A percentile compares a stretch with the other conserved stretches of the same genome.
Conservation (phyloP, 2,113 vertebrate genomes). For the Empidonax alnorum region DNA sequence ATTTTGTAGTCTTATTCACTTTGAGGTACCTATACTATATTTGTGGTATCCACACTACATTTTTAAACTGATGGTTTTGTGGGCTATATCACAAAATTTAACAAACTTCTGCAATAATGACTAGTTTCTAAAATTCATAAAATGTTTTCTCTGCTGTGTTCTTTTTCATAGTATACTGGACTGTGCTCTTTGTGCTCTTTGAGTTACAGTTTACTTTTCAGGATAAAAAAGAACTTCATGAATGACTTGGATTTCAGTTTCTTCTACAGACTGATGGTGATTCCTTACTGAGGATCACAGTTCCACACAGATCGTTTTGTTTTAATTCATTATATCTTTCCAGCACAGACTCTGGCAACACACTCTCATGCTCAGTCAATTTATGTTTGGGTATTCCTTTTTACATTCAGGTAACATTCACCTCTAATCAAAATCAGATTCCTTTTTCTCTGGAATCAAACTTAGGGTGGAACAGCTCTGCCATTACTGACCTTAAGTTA, state of each 20-base stretch:
- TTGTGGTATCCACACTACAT: background rate
- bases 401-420: background rate
- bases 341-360: background rate
- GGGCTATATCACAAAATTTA: background rate
- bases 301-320: background rate
- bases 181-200: background rate
- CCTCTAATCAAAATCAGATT: background rate
- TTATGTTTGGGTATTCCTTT: background rate
- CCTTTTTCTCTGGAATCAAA: background rate
- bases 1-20: background rate
- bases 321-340: background rate
- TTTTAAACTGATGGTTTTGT: background rate
- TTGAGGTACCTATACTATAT: background rate
- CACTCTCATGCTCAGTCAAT: background rate
- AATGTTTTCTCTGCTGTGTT: background rate
- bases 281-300: background rate
- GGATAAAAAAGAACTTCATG: background rate
- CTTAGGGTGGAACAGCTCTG: background rate
- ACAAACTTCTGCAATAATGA: background rate
- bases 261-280: background rate
- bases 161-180: background rate
- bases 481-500: background rate
- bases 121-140: background rate
- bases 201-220: background rate
- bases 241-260: background rate